These are phyloP conservation scores for Sorex maritimensis DNA, from an alignment of 2,797 vertebrate genomes.

Conservation along the genomic window DNA sequence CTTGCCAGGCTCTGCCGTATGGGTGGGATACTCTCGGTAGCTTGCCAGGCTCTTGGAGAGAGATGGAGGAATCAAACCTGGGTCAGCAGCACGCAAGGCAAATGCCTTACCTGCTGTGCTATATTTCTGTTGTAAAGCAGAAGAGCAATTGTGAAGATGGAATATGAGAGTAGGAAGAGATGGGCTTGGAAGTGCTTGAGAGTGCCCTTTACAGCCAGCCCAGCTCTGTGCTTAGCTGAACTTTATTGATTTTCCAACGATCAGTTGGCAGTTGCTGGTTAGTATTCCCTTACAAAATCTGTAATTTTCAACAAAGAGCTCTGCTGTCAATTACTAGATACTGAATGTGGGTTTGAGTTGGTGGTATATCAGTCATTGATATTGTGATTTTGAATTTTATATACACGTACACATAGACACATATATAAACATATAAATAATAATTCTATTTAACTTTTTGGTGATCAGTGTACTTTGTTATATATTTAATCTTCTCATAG, in stretches of 20 bases:
- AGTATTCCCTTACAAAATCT: slow-evolving; percentile 30
- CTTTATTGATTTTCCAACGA: background rate
- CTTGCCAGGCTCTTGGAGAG: no score
- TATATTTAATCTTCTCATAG: background rate
- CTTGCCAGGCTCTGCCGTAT: no score
- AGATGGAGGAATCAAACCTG: no score
- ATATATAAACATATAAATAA: no score
- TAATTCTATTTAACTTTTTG: background rate
- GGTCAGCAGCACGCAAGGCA: no score
- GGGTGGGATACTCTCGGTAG: no score
- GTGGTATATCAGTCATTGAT: background rate
- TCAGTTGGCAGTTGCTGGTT: slow-evolving; percentile 43
- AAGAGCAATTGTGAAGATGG: background rate
- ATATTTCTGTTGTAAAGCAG: background rate
- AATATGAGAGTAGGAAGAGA: background rate
- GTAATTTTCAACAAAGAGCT: slow-evolving; percentile 43
- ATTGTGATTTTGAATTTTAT: no score
- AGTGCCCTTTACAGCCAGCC: background rate
- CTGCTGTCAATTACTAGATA: background rate
- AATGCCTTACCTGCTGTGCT: no score
- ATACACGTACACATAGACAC: no score
- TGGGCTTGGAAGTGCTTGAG: background rate
- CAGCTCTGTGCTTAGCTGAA: background rate
- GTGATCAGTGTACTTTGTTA: background rate
- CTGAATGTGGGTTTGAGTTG: background rate